phyloP scores from a whole-genome alignment of 2,113 vertebrate species.

The Psephotus haematonotus region DNA sequence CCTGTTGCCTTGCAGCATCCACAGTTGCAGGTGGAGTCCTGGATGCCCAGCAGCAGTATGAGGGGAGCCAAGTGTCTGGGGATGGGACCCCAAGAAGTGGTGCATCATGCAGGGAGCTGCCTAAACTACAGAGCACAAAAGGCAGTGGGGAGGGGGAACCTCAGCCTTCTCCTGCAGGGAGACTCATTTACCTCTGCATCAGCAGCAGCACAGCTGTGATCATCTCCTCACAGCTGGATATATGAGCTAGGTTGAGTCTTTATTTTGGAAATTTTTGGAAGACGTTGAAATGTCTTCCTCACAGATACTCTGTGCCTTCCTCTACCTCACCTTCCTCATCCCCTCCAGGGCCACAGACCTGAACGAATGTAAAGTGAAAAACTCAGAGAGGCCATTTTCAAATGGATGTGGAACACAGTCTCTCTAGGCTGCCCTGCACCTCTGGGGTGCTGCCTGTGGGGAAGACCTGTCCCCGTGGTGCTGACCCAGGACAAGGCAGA shows the following conservation, averaged over 20 bases:
- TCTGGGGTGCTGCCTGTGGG: fast-evolving
- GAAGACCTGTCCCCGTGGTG: fast-evolving
- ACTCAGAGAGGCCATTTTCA: background rate
- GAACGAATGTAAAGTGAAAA: background rate
- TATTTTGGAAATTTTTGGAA: background rate
- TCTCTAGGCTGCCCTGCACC: background rate
- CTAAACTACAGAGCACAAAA: background rate
- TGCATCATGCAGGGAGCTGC: background rate
- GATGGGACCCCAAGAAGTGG: background rate
- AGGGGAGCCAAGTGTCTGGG: background rate
- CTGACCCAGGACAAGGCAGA: background rate
- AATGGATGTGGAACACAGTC: fast-evolving
- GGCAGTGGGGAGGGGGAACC: background rate
- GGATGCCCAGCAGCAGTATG: background rate
- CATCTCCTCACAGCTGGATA: background rate
- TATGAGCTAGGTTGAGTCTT: background rate
- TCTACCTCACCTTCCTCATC: background rate
- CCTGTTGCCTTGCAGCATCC: background rate
- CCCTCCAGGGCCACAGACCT: background rate
- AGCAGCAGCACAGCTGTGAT: background rate
- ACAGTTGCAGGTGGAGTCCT: background rate
- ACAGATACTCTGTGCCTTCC: fast-evolving
- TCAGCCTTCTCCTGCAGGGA: background rate
- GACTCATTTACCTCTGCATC: background rate
- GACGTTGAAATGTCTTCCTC: background rate